phyloP scores from a whole-genome alignment of 2,113 vertebrate species.

The Pterocles gutturalis region DNA sequence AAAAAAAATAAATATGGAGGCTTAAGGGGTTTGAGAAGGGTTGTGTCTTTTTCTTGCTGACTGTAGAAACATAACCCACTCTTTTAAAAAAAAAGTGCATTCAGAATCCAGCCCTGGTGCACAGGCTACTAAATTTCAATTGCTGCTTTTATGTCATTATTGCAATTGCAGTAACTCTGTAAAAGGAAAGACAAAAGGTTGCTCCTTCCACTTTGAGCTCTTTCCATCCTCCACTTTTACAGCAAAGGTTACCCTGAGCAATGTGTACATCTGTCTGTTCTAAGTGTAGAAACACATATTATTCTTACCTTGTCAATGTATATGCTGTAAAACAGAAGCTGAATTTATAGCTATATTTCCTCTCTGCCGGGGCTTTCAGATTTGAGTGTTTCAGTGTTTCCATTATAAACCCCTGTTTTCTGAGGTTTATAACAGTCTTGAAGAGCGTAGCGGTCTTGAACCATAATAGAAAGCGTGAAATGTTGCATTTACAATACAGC shows the following conservation, averaged over 20 bases:
- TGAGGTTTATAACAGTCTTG: slow-evolving; percentile 54
- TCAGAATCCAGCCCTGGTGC: background rate
- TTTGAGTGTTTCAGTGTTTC: slow-evolving; percentile 31
- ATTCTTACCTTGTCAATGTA: slow-evolving; percentile 38
- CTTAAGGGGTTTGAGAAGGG: background rate
- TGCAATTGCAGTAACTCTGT: background rate
- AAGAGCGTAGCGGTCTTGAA: slow-evolving; percentile 16
- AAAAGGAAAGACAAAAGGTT: slow-evolving; percentile 32
- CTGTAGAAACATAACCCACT: background rate
- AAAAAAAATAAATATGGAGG: background rate
- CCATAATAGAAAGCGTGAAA: slow-evolving; percentile 17
- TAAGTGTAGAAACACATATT: slow-evolving; percentile 25
- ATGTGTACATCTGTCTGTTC: slow-evolving; percentile 13
- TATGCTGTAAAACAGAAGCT: slow-evolving; percentile 34
- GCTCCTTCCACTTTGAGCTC: background rate
- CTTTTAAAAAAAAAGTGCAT: background rate
- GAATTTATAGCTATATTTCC: slow-evolving; percentile 48
- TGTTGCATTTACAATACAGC: slow-evolving; percentile 45
- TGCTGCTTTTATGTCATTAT: background rate
- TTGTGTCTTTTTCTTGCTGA: background rate
- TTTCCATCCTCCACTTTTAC: background rate
- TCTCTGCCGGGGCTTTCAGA: background rate
- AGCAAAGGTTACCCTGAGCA: slow-evolving; percentile 30
- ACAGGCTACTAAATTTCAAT: slow-evolving; percentile 9
- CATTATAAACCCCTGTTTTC: slow-evolving; percentile 52